Percentiles rank a stretch among this genome's conserved stretches.
Evolutionary conservation across 2,888 invertebrate genomes (phyloP).

Genomic region (Eurytoma adleriae): DNA sequence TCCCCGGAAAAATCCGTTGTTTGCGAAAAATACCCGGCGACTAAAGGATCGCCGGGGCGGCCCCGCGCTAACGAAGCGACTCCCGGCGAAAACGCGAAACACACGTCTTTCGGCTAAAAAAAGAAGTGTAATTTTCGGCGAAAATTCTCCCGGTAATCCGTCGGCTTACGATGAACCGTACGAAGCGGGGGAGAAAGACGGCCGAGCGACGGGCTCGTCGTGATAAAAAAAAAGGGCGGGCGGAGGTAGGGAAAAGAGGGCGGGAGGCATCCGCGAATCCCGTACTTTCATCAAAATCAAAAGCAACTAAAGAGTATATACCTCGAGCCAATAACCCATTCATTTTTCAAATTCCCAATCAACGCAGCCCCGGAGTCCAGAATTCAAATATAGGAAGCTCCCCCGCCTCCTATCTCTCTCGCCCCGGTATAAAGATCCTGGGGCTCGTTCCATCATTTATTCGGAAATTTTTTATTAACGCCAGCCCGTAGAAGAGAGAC

Average conservation of each 20-base stretch:
- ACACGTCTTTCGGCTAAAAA: neutral
- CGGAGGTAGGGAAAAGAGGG: neutral
- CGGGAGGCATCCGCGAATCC: neutral
- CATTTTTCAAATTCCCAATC: conserved; percentile 58
- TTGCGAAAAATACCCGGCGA: neutral
- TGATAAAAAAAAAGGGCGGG: conserved; percentile 16
- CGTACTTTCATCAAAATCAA: conserved; percentile 52
- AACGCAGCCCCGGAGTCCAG: conserved; percentile 46
- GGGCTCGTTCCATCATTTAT: conserved; percentile 55
- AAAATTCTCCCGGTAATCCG: conserved; percentile 43
- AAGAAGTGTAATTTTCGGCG: conserved; percentile 23
- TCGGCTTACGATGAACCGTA: conserved; percentile 43
- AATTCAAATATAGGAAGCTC: conserved; percentile 47
- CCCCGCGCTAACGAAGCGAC: neutral
- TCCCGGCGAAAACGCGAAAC: conserved; percentile 21
- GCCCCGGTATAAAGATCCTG: conserved; percentile 4
- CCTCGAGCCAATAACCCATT: conserved; percentile 53
- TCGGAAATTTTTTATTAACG: conserved; percentile 59
- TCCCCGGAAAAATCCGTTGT: neutral
- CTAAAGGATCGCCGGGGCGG: neutral
- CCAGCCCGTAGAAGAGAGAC: conserved; percentile 16
- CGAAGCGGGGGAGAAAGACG: neutral
- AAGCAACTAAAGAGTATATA: conserved; percentile 55
- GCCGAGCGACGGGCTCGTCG: neutral
- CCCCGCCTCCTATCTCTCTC: neutral